phyloP scores from a whole-genome alignment of 2,797 vertebrate species.

The Schizopygopsis pylzovi region DNA sequence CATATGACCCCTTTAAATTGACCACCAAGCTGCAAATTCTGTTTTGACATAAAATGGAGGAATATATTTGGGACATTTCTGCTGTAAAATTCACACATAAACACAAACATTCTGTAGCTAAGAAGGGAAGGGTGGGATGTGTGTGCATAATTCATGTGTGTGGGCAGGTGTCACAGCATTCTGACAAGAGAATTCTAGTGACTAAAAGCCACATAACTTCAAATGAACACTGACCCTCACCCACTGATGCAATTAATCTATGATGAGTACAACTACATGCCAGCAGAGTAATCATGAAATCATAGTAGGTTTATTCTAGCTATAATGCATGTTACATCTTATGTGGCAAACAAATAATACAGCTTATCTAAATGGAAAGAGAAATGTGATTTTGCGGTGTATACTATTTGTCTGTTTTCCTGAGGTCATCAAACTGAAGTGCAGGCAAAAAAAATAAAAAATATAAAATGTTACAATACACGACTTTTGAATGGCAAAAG shows the following conservation, averaged over 20 bases:
- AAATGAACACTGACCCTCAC: conserved; percentile 37
- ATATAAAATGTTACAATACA: no score
- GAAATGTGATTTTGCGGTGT: neutral
- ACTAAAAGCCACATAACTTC: conserved; percentile 28
- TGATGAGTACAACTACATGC: conserved; percentile 22
- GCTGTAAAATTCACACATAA: conserved; percentile 1
- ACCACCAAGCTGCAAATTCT: neutral
- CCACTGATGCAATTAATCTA: conserved; percentile 40
- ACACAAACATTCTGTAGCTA: conserved; percentile 7
- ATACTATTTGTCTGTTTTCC: neutral
- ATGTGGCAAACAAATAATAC: conserved; percentile 50
- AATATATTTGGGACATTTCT: no score
- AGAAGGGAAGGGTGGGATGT: conserved; percentile 1
- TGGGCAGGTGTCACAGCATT: conserved; percentile 38
- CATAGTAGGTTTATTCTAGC: conserved; percentile 30
- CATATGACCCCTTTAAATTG: neutral
- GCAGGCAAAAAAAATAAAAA: neutral
- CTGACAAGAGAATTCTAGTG: conserved; percentile 10
- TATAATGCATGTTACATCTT: conserved; percentile 22
- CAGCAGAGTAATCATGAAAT: conserved; percentile 29
- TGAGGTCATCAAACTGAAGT: conserved; percentile 7
- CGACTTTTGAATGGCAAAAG: neutral
- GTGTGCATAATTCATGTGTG: conserved; percentile 26
- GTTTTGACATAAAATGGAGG: neutral
- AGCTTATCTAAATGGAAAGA: conserved; percentile 29